A percentile compares a stretch with the other conserved stretches of the same genome.
Evolutionary conservation across 2,888 invertebrate genomes (phyloP).

Genomic region (Suillia variegata): DNA sequence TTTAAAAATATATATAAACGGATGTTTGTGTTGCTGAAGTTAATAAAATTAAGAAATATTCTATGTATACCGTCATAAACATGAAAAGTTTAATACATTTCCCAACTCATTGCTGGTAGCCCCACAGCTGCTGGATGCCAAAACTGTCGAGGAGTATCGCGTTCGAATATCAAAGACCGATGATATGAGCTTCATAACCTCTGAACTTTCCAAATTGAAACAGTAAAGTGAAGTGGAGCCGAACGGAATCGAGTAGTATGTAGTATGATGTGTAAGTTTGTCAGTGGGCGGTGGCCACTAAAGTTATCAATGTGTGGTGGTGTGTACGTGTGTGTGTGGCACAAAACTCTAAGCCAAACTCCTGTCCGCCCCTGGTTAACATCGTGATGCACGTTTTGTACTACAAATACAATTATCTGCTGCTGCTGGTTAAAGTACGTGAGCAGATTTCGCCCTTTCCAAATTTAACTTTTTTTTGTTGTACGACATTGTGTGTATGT

Average conservation of each 20-base stretch:
- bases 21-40: no score
- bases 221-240: slow-evolving; percentile 6
- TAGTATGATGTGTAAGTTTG: neutral
- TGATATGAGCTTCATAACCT: slow-evolving; percentile 7
- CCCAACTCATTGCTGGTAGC: no score
- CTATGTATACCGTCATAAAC: no score
- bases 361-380: neutral
- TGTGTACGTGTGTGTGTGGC: slow-evolving; percentile 1
- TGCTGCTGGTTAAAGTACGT: neutral
- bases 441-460: neutral
- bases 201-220: slow-evolving; percentile 19
- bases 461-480: slow-evolving; percentile 25
- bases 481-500: slow-evolving; percentile 5
- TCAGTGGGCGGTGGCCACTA: neutral
- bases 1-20: no score
- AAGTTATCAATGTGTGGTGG: neutral
- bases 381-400: neutral
- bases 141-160: neutral
- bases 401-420: neutral
- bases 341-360: no score
- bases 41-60: no score
- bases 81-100: no score
- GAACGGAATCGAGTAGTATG: neutral
- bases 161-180: neutral
- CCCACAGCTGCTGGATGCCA: neutral